A percentile compares a stretch with the other conserved stretches of the same genome.
Conservation (phyloP, 2,113 vertebrate species). For the Vanacampus margaritifer region DNA sequence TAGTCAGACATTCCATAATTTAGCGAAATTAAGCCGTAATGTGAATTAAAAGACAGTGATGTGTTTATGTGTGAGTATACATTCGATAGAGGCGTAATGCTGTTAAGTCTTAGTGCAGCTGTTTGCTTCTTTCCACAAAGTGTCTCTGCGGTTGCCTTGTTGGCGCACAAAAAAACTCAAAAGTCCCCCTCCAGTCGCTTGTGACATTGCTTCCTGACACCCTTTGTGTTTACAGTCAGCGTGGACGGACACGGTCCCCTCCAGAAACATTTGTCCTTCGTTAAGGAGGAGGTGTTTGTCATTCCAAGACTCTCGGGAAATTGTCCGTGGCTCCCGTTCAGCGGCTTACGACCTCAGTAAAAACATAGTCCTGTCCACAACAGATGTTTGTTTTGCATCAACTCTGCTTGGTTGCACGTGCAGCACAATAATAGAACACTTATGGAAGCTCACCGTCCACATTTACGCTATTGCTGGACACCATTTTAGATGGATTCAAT, state of each 20-base stretch:
- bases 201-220: slow-evolving; percentile 68
- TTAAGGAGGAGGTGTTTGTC: slow-evolving; percentile 64
- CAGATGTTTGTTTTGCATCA: slow-evolving; percentile 74
- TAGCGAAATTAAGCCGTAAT: not conserved
- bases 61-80: not conserved
- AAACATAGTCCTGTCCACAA: slow-evolving; percentile 69
- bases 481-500: slow-evolving; percentile 23
- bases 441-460: slow-evolving; percentile 52
- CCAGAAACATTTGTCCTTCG: slow-evolving; percentile 64
- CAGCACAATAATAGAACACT: slow-evolving; percentile 67
- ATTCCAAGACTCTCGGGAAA: slow-evolving; percentile 62
- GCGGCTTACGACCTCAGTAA: slow-evolving; percentile 67
- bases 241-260: slow-evolving; percentile 46
- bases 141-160: slow-evolving; percentile 52
- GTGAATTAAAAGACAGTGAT: not conserved
- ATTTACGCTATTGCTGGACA: slow-evolving; percentile 58
- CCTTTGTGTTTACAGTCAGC: slow-evolving; percentile 64
- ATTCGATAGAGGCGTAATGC: slow-evolving; percentile 5
- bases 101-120: slow-evolving; percentile 55
- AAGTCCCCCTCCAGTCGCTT: slow-evolving; percentile 65
- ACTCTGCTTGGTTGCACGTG: slow-evolving; percentile 51
- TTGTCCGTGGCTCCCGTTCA: slow-evolving; percentile 62
- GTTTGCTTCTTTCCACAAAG: slow-evolving; percentile 54
- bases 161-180: slow-evolving; percentile 49
- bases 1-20: not conserved